Evolutionary conservation across 2,888 invertebrate species (phyloP).

Genomic region (Tenthredo livida): DNA sequence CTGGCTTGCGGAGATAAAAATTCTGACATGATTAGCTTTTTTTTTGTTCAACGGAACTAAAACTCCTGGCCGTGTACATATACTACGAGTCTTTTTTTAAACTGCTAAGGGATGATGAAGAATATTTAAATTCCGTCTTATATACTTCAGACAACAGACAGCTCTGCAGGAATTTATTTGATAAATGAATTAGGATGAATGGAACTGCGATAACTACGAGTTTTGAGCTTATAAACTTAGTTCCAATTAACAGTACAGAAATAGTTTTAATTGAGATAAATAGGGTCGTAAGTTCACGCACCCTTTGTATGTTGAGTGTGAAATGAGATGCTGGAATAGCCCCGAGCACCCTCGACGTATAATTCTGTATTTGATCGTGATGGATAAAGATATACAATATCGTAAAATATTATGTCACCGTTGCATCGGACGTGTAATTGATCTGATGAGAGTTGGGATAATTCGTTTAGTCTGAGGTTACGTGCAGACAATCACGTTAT

Average conservation of each 20-base stretch:
- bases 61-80: slow-evolving; percentile 1
- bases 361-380: background rate
- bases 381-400: background rate
- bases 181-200: slow-evolving; percentile 24
- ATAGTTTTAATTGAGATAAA: slow-evolving; percentile 13
- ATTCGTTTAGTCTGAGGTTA: background rate
- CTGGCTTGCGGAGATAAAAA: slow-evolving; percentile 50
- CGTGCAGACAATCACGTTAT: background rate
- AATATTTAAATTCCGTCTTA: background rate
- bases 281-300: background rate
- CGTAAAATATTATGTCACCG: background rate
- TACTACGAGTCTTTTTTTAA: slow-evolving; percentile 1
- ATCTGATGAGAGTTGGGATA: background rate
- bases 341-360: background rate
- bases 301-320: background rate
- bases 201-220: slow-evolving; percentile 2
- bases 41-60: slow-evolving; percentile 5
- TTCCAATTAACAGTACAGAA: background rate
- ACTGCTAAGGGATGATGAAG: background rate
- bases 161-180: background rate
- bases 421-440: background rate
- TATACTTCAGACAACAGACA: background rate
- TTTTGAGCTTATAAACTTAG: background rate
- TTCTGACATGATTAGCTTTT: slow-evolving; percentile 40
- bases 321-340: background rate